Base-by-base conservation (phyloP, 2,888 invertebrate genomes). In the Conchocele bisecta region DNA sequence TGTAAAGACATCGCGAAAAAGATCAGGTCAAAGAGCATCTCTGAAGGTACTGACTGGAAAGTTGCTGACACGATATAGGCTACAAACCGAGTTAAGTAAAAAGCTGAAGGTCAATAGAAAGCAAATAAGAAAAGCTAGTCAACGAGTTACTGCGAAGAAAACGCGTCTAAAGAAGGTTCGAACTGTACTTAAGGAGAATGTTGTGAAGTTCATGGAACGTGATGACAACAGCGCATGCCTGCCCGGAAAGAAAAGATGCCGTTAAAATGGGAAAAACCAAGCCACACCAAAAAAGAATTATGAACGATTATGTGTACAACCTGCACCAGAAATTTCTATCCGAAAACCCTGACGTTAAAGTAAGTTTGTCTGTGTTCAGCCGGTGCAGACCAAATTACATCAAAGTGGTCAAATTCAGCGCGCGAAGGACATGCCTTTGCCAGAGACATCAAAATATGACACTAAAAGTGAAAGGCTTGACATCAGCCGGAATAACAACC, bases 371-470 rank as follows among this genome's bases (percentile, higher is more conserved):
- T 15, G 50, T 41, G 31, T 71, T 71, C 56, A 15, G 37, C 13
- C 64, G 71, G 17, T 65, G 48, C 33, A 9, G 71, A 0, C 54
- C 71, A 31, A 48, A 28, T 44, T n/a, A 59, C 24, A 60, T 71
- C 17, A 65, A 71, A 41, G 42, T 71, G 3, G 59, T 71, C 2
- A 35, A 71, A 1, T 71, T 31, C 28, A 65, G 65, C 22, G 15
- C 54, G 5, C 22, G 71, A 20, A 44, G 26, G 20, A 71, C 71
- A 15, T 65, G 71, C 17, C 50, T 71, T 2, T 71, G 71, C 31
- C 71, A 71, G 42, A 42, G 41, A 13, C 71, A 65, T 24, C 71
- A 71, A 33, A 71, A 71, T 33, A 65, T 71, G 48, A 54, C 65
- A 1, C 42, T 71, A 15, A 71, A 71, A 56, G 58, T 60, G 0